Evolutionary conservation across 92 coral and sea anemone genomes (phyloP), one percentile per base, ranked within the genome.

Genomic region (Blastomussa wellsi): DNA sequence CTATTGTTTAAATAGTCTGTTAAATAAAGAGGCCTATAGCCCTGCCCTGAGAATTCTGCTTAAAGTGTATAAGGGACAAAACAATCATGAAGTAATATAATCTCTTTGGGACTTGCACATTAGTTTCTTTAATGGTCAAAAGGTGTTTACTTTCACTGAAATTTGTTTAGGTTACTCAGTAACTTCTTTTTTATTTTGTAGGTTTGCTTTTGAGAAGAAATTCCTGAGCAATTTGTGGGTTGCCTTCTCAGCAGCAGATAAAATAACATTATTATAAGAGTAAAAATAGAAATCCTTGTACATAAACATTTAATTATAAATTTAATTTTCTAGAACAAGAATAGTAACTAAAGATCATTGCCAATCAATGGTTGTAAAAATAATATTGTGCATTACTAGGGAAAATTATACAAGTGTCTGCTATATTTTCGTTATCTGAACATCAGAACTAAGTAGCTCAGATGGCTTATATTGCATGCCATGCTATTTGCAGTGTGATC

Each of bases 301-400:
- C 38, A 82, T 82, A 82, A n/a, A 82, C 57, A n/a, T n/a, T n/a
- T 20, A 70, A 52, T 71, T 51, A 81, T 35, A 53, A 55, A 71
- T 82, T 82, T 82, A 82, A 82, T 82, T 71, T 82, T 82, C 53
- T 82, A 71, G 64, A 29, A 52, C 77, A 19, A n/a, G 26, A 26
- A 80, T 80, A 71, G 26, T 42, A 65, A n/a, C n/a, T n/a, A n/a
- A n/a, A 70, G 84, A 60, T 78, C 82, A 36, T 52, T 36, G 70
- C 52, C 72, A 59, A 14, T 80, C 32, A 10, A 48, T 44, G 60
- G 74, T 80, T 80, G 84, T 80, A 80, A 31, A 65, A 80, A 65
- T 80, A 44, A 66, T 48, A 80, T 37, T 80, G 57, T 44, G 55
- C 37, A 26, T 28, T 29, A n/a, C 74, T 31, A 29, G 41, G 74